These are phyloP conservation scores for Gastracanthus pulcherrimus DNA, from an alignment of 2,888 invertebrate genomes.

Conservation along the genomic window DNA sequence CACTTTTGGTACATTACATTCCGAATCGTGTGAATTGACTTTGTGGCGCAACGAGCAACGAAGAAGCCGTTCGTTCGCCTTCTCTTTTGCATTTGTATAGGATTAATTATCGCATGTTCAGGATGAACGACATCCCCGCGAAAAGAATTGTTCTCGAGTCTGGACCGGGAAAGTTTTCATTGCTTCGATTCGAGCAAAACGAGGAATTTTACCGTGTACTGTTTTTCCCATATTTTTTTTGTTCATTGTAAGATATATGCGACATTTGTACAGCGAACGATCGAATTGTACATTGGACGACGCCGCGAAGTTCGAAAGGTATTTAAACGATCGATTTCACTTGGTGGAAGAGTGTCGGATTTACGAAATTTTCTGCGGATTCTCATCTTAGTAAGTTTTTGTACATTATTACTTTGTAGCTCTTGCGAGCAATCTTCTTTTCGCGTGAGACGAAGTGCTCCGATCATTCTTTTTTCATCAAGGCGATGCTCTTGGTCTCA, in stretches of 20 bases:
- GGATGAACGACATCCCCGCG: not conserved
- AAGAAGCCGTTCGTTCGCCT: not conserved
- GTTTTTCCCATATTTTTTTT: not conserved
- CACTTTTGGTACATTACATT: slow-evolving; percentile 8
- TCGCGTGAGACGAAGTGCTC: not conserved
- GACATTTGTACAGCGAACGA: slow-evolving; percentile 9
- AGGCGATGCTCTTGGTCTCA: not conserved
- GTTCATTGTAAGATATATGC: slow-evolving; percentile 18
- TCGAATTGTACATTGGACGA: slow-evolving; percentile 15
- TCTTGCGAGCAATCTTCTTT: not conserved
- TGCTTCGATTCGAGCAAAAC: not conserved
- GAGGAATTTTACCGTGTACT: not conserved
- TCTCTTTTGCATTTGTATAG: slow-evolving; percentile 31
- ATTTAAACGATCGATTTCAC: slow-evolving; percentile 4
- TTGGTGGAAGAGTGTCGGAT: not conserved
- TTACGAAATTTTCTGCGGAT: not conserved
- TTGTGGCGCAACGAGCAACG: too few species aligned
- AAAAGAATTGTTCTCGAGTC: not conserved
- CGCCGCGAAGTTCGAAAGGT: not conserved
- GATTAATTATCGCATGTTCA: not conserved
- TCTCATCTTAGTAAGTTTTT: not conserved
- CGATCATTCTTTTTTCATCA: not conserved
- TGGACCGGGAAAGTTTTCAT: not conserved
- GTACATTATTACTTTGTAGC: not conserved
- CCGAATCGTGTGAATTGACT: not conserved